These are phyloP conservation scores for Oryzias melastigma DNA, from an alignment of 2,113 vertebrate genomes.

Conservation along the genomic window DNA sequence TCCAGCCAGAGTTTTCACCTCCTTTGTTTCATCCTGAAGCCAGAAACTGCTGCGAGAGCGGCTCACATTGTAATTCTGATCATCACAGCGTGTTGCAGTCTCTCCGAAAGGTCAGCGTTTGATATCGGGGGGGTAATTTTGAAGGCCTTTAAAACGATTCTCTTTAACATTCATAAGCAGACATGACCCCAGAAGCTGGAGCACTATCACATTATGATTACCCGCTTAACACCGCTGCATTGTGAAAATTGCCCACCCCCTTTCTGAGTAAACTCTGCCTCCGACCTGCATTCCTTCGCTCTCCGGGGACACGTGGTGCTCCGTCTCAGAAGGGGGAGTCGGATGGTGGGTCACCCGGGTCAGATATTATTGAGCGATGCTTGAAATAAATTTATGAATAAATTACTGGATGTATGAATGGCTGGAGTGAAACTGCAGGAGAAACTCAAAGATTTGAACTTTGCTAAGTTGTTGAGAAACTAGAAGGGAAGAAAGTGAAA, in stretches of 20 bases:
- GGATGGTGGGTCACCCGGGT: slow-evolving; percentile 63
- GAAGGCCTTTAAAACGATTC: slow-evolving; percentile 55
- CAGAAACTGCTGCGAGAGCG: slow-evolving; percentile 15
- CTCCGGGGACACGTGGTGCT: slow-evolving; percentile 59
- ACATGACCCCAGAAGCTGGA: slow-evolving; percentile 67
- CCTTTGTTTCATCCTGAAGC: slow-evolving; percentile 13
- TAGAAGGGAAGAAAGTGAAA: slow-evolving; percentile 8
- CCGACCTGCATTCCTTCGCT: slow-evolving; percentile 67
- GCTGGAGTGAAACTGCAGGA: slow-evolving; percentile 54
- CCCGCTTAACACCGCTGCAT: slow-evolving; percentile 53
- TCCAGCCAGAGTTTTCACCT: background rate
- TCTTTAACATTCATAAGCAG: slow-evolving; percentile 72
- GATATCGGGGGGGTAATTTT: slow-evolving; percentile 72
- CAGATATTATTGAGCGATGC: slow-evolving; percentile 67
- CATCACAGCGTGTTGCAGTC: slow-evolving; percentile 38
- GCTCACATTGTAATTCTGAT: slow-evolving; percentile 57
- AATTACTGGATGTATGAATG: slow-evolving; percentile 63
- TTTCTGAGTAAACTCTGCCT: slow-evolving; percentile 64
- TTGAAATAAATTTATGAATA: slow-evolving; percentile 73
- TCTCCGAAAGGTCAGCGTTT: slow-evolving; percentile 58
- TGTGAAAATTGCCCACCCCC: slow-evolving; percentile 53
- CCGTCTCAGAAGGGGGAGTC: slow-evolving; percentile 54
- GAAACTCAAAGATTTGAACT: slow-evolving; percentile 54
- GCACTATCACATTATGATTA: slow-evolving; percentile 61
- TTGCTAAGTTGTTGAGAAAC: slow-evolving; percentile 24